Evolutionary conservation across 1,140 invertebrate genomes (phyloP).

Genomic region (Oscheius sp.): DNA sequence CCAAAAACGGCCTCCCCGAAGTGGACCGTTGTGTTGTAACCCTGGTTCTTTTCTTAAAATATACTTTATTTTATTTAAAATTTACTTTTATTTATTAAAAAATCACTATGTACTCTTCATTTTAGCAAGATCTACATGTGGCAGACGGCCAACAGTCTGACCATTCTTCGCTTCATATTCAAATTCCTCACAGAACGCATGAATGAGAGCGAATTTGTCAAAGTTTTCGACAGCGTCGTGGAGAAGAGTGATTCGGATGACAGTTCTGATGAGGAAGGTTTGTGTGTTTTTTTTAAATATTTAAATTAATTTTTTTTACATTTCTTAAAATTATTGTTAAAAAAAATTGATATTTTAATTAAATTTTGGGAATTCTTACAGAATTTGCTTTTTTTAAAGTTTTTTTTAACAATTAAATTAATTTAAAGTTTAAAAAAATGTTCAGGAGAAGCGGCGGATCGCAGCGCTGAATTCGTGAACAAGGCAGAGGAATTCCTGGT

Average conservation of each 20-base stretch:
- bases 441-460: constrained; percentile 12
- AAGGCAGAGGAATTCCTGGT: constrained; percentile 63
- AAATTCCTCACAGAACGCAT: constrained; percentile 79
- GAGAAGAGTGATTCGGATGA: constrained; percentile 3
- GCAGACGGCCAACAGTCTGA: constrained; percentile 90
- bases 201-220: constrained; percentile 63
- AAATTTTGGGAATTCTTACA: neutral
- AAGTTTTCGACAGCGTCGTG: constrained; percentile 43
- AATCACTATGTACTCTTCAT: constrained; percentile 40
- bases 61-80: neutral
- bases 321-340: constrained; percentile 30
- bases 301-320: neutral
- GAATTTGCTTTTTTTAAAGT: neutral
- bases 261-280: constrained; percentile 21
- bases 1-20: no score
- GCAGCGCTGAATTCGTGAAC: constrained; percentile 12
- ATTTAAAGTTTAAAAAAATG: neutral
- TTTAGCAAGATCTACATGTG: constrained; percentile 83
- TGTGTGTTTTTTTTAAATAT: constrained; percentile 23
- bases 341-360: constrained; percentile 27
- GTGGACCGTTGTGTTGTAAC: no score
- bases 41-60: neutral
- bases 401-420: neutral
- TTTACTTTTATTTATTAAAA: neutral
- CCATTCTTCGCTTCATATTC: constrained; percentile 80